phyloP scores from a whole-genome alignment of 2,888 invertebrate genomes.

The Ormyrus nitidulus region DNA sequence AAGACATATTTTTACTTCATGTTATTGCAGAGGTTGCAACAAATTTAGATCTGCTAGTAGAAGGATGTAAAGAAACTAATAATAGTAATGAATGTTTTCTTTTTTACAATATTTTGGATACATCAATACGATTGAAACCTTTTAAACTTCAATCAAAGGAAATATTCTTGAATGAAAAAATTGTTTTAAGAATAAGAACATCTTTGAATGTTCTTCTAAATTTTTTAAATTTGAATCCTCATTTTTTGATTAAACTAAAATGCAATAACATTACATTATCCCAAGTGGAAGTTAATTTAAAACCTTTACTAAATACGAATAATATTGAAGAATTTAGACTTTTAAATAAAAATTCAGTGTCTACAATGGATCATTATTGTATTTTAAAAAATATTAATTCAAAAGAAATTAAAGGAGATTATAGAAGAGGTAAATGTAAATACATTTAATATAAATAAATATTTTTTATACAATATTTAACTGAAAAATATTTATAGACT shows the following conservation, averaged over 20 bases:
- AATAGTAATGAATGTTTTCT: slow-evolving; percentile 62
- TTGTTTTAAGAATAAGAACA: slow-evolving; percentile 76
- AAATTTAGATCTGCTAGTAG: slow-evolving; percentile 77
- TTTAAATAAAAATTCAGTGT: slow-evolving; percentile 73
- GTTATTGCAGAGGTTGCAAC: slow-evolving; percentile 78
- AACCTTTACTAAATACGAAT: slow-evolving; percentile 76
- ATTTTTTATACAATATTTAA: slow-evolving; percentile 2
- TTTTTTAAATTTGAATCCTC: slow-evolving; percentile 77
- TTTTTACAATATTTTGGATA: slow-evolving; percentile 70
- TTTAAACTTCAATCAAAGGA: slow-evolving; percentile 66
- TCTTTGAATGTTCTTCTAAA: slow-evolving; percentile 73
- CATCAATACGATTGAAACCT: slow-evolving; percentile 67
- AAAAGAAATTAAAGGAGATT: slow-evolving; percentile 27
- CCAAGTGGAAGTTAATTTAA: slow-evolving; percentile 76
- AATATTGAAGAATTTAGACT: slow-evolving; percentile 73
- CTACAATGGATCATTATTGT: slow-evolving; percentile 73
- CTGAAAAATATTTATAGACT: background rate
- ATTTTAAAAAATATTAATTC: slow-evolving; percentile 58
- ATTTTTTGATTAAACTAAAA: slow-evolving; percentile 75
- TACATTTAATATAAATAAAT: background rate
- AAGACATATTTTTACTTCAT: slow-evolving; percentile 77
- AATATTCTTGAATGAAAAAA: slow-evolving; percentile 76
- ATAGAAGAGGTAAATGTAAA: slow-evolving; percentile 29
- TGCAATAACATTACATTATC: slow-evolving; percentile 74
- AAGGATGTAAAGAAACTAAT: slow-evolving; percentile 55